Evolutionary conservation across 2,113 vertebrate genomes (phyloP), one percentile per base, ranked within the genome.

Genomic region (Symphodus melops): DNA sequence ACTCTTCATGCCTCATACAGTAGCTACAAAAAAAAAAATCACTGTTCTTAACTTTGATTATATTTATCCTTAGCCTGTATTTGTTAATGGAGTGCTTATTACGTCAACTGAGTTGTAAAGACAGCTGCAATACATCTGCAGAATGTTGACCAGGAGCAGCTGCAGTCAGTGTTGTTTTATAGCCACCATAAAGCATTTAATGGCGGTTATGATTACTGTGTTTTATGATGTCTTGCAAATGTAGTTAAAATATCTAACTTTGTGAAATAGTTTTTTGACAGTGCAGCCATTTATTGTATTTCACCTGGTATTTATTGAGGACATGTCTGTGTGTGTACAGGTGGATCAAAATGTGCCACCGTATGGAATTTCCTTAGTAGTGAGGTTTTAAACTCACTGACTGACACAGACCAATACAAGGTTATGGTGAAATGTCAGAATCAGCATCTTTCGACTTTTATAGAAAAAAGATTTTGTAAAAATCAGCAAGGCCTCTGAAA

Each of bases 261-360:
- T 12, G 42, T 14, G 1, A 25, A 58, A 46, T 2, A 3, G 7
- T 33, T 58, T 66, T 71, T 57, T 41, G 2, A 41, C 39, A 10
- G 16, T 7, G 46, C 14, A 48, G 14, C 46, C 14, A 7, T 17
- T 33, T 48, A 19, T 19, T 17, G 19, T 16, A 8, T 71, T 54
- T 20, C 61, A 21, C 59, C 20, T 46, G 48, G 20, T 37, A 76
- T 72, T 21, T 65, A 73, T 64, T 60, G 64, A 37, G 44, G 48
- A 48, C 28, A 39, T 68, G 61, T 72, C 12, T 51, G 19, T 55
- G 75, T 64, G 37, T 66, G 44, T 25, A 16, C 19, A 73, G 44
- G 52, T 39, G 20, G n/a, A 14, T 44, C 12, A 17, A 4, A 17
- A 6, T 48, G 6, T 48, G 11, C 39, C 10, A 1, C 39, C 11